Evolutionary conservation across 2,888 invertebrate species (phyloP), one percentile per base, ranked within the genome.

Genomic region (Melinaea marsaeus): DNA sequence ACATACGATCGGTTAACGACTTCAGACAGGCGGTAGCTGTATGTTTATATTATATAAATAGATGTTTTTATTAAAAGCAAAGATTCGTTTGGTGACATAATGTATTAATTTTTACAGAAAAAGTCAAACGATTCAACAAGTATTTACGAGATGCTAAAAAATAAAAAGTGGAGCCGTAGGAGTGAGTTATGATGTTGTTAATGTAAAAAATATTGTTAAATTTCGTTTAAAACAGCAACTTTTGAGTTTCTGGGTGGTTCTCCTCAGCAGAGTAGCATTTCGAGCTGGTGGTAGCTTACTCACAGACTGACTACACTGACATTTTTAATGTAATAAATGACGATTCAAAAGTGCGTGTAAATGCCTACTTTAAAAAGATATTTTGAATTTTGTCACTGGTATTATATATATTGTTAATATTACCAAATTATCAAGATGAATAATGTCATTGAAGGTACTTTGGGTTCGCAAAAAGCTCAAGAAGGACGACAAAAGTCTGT

Each of bases 141-240:
- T 60, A 58, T 68, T 32, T 65, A 62, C 51, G 68, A 66, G 35
- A 58, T 66, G 48, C 55, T 68, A 60, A 61, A 66, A 60, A 60
- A 55, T 32, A 64, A 66, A 13, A 66, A 64, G 33, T 68, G 68
- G 68, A 47, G 34, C 4, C 35, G 58, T 48, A 47, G 60, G 58
- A 64, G 66, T 68, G 57, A 64, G 68, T 60, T 59, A 34, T 7
- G 6, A 51, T 32, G 3, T 7, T 37, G 4, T 6, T 37, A 6
- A 37, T 6, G 37, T 37, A 37, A 6, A 37, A 37, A 37, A 6
- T 37, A 37, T 6, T 42, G 22, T 22, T 22, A 22, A 22, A 22
- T 22, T 22, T 22, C 22, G 22, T 22, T 22, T 22, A 22, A 22
- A 22, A 22, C 22, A 22, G 22, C 22, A 22, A 22, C 22, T 22